Conservation (phyloP, 1,140 invertebrate genomes). For the Drosophila elegans region DNA sequence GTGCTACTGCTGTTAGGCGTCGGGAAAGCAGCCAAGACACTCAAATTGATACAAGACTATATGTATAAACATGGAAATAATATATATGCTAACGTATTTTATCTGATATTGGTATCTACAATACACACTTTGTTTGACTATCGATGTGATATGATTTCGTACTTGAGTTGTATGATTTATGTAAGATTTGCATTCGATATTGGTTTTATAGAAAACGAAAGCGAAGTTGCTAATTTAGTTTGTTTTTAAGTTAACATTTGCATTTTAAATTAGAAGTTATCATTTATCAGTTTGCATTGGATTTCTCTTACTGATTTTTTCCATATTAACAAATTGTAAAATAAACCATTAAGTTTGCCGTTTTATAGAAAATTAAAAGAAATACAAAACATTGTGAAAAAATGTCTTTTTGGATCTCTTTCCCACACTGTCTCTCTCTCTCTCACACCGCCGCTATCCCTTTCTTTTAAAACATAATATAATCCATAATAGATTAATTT, state of each 20-base stretch:
- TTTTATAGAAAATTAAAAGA: constrained; percentile 59
- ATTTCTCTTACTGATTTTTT: constrained; percentile 42
- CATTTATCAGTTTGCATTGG: constrained; percentile 57
- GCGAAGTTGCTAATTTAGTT: constrained; percentile 48
- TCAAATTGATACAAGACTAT: constrained; percentile 33
- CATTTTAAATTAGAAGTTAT: constrained; percentile 40
- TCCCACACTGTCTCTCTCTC: constrained; percentile 39
- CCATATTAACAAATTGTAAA: constrained; percentile 60
- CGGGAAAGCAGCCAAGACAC: constrained; percentile 35
- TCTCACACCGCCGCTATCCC: constrained; percentile 28
- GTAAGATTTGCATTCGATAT: constrained; percentile 17
- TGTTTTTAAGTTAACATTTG: constrained; percentile 30
- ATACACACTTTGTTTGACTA: constrained; percentile 67
- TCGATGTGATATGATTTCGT: constrained; percentile 64
- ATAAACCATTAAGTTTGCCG: constrained; percentile 46
- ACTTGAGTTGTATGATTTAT: constrained; percentile 33
- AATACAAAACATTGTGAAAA: constrained; percentile 60
- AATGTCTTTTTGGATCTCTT: constrained; percentile 84
- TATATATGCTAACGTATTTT: constrained; percentile 65
- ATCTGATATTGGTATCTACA: constrained; percentile 72
- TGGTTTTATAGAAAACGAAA: constrained; percentile 23
- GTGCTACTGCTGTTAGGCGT: constrained; percentile 16
- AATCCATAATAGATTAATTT: constrained; percentile 24
- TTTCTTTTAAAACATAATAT: constrained; percentile 24
- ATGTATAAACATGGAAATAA: constrained; percentile 41